Evolutionary conservation across 2,888 invertebrate species (phyloP).

Genomic region (Pyrrhosoma nymphula): DNA sequence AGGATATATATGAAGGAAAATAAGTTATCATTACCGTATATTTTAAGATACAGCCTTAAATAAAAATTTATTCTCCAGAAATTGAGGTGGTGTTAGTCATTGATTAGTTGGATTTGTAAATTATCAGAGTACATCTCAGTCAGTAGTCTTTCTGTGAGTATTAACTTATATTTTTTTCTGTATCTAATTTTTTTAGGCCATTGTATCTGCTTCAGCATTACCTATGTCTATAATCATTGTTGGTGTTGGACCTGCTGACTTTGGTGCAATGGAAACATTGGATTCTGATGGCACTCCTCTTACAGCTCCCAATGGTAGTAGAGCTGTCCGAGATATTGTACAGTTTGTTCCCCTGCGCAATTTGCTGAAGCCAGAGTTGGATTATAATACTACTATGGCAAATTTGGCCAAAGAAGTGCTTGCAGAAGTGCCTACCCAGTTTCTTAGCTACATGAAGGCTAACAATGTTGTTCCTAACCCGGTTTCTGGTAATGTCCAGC

Average conservation of each 20-base stretch:
- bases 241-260: conserved; percentile 76
- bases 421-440: conserved; percentile 81
- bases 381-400: conserved; percentile 3
- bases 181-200: conserved; percentile 72
- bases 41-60: no score
- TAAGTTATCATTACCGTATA: no score
- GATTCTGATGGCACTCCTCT: conserved; percentile 74
- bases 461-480: conserved; percentile 78
- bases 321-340: conserved; percentile 81
- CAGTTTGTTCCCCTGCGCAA: conserved; percentile 81
- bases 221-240: conserved; percentile 82
- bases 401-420: conserved; percentile 80
- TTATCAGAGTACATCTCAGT: no score
- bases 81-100: no score
- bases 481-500: neutral
- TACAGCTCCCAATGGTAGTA: conserved; percentile 71
- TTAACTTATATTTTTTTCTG: neutral
- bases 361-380: conserved; percentile 72
- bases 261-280: conserved; percentile 74
- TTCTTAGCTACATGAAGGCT: conserved; percentile 78
- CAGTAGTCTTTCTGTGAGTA: neutral
- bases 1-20: no score
- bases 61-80: no score
- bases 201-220: conserved; percentile 78
- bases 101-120: no score